A percentile compares a stretch with the other conserved stretches of the same genome.
These are phyloP conservation scores for Macrotrachela quadricornifera DNA, from an alignment of 1,140 invertebrate species.

Conservation along the genomic window DNA sequence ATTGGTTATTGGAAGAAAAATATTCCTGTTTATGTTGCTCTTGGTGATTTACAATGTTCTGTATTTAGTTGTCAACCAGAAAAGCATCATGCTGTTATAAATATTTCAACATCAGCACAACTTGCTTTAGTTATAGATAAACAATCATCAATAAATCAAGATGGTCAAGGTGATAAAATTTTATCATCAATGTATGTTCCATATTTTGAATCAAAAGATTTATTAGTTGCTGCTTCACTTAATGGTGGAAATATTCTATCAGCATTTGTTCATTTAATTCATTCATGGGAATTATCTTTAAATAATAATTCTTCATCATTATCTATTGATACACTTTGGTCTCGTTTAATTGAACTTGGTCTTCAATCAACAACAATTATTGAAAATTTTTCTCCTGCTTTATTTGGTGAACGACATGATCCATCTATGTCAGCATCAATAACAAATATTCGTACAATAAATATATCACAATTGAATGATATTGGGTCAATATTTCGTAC, in stretches of 20 bases:
- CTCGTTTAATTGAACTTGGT: constrained; percentile 40
- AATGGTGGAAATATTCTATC: constrained; percentile 68
- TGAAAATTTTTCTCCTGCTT: constrained; percentile 34
- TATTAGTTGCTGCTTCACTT: constrained; percentile 59
- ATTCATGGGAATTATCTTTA: constrained; percentile 43
- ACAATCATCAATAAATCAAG: too few relatives aligned
- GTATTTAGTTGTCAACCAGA: constrained; percentile 49
- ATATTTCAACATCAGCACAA: constrained; percentile 69
- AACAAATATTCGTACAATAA: constrained; percentile 45
- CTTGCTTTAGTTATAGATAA: constrained; percentile 41
- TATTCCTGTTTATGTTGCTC: constrained; percentile 44
- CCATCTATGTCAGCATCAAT: constrained; percentile 43
- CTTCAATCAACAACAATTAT: constrained; percentile 26
- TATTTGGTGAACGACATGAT: constrained; percentile 54
- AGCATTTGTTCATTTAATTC: constrained; percentile 55
- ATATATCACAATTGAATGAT: constrained; percentile 27
- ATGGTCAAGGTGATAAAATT: too few relatives aligned
- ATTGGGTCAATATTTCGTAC: constrained; percentile 47
- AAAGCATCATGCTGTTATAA: constrained; percentile 41
- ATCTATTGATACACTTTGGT: constrained; percentile 46
- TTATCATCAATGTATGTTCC: constrained; percentile 36
- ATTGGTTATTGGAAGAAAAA: constrained; percentile 37
- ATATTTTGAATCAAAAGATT: constrained; percentile 49
- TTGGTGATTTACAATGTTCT: constrained; percentile 63
- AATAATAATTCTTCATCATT: constrained; percentile 2